These are phyloP conservation scores for Druon quercuslanigerum DNA, from an alignment of 1,140 invertebrate species.

Conservation along the genomic window DNA sequence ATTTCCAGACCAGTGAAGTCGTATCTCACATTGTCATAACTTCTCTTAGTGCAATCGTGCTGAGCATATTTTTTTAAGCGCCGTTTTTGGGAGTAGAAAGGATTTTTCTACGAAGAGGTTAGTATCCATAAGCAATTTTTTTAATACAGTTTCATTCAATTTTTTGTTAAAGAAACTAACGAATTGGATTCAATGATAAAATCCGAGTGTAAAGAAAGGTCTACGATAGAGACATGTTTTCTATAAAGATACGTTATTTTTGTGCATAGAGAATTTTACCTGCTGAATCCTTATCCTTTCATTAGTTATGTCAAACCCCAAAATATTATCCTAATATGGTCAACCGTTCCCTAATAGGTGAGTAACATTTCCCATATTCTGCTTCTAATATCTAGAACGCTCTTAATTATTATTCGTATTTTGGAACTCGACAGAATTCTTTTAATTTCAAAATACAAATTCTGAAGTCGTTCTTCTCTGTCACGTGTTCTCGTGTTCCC, in stretches of 20 bases:
- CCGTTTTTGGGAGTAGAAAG: too few species aligned
- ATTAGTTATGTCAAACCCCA: not conserved
- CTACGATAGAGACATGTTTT: constrained; percentile 51
- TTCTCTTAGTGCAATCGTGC: too few species aligned
- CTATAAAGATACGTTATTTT: constrained; percentile 43
- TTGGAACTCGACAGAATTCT: not conserved
- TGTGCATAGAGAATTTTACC: constrained; percentile 6
- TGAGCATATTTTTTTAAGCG: too few species aligned
- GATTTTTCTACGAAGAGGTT: too few species aligned
- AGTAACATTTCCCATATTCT: constrained; percentile 8
- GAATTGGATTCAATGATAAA: not conserved
- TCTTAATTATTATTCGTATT: constrained; percentile 3
- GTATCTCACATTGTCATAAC: too few species aligned
- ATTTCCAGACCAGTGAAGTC: too few species aligned
- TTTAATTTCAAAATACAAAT: not conserved
- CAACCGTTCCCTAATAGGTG: not conserved
- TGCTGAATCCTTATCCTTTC: not conserved
- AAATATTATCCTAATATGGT: constrained; percentile 2
- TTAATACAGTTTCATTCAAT: too few species aligned
- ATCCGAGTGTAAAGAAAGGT: constrained; percentile 47
- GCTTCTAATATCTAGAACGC: not conserved
- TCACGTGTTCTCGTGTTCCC: constrained; percentile 63
- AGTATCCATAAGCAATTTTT: too few species aligned
- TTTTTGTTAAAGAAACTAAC: too few species aligned
- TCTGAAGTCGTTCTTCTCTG: not conserved